Base-by-base conservation (phyloP, 2,797 vertebrate genomes). In the Eulemur rubriventer region DNA sequence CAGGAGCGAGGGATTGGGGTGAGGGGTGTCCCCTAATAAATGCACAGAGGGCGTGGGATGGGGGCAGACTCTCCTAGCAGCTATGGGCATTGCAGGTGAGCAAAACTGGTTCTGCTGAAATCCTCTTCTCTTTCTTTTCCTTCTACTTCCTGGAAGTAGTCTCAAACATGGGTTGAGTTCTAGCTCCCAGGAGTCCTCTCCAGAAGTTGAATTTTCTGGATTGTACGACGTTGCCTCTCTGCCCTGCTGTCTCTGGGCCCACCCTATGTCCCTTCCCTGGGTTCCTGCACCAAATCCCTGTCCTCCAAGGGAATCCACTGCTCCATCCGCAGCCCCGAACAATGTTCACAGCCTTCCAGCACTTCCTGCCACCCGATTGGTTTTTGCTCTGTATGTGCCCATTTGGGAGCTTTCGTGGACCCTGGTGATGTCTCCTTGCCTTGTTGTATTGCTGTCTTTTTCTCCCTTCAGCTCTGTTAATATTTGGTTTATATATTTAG, bases 21-120 rank as follows among this genome's bases (percentile, higher is more conserved):
- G 14, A 86, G 35, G 78, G 89, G 61, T 4, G 10, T 4, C 65
- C 88, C 88, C 65, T 52, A 4, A 16, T 8, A 61, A 22, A 5
- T 24, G 41, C 48, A 5, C 78, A 30, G 55, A 52, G 84, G 72
- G 30, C 16, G 0, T 4, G 55, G 83, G 16, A 8, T 52, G 30
- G 59, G 5, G 0, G 30, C 50, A 28, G 48, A 7, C 55, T 67
- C 33, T 35, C 35, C 52, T 16, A 46, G 72, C 78, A 72, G 83
- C 14, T 9, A 33, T 4, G 52, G n/a, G 17, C 28, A 5, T 28
- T 18, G 28, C 89, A 95, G 94, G 96, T 84, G 83, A 91, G 83
- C 73, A 55, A 9, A 20, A 48, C 57, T 14, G n/a, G 38, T 70
- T 78, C 67, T 26, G 1, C 43, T 11, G 59, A 57, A 52, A 55